Base-by-base conservation (phyloP, 2,113 vertebrate species). In the Poeciliopsis prolifica region DNA sequence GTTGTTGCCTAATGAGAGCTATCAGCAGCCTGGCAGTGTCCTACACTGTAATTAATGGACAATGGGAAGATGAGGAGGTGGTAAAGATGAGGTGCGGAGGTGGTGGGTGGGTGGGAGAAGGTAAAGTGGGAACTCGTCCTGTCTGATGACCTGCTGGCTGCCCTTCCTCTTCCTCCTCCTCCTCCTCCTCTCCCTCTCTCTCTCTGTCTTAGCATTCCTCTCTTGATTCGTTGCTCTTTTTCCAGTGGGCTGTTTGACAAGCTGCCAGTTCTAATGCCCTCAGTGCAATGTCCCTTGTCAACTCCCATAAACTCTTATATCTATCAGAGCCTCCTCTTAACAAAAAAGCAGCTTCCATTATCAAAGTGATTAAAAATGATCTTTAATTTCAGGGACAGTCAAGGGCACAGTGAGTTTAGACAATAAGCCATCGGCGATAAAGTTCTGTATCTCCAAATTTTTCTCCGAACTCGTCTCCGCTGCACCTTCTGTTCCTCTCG, bases 221-320 rank as follows among this genome's bases (percentile, higher is more conserved):
- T 81, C 81, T 80, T 66, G 77, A 88, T 86, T 88, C 84, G 78
- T 88, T 92, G 89, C 90, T 94, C 90, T 90, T 93, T 93, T 91
- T 91, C 86, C 86, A 91, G 83, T 84, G 87, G 85, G 89, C 88
- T 93, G 91, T 94, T 93, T 95, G 94, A 94, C 93, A 93, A 88
- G 87, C 88, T 93, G 94, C 94, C 94, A 94, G 92, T 93, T 94
- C 85, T 90, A 92, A 94, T 94, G 91, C 88, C 86, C 86, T 90
- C 86, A 86, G 87, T 88, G 86, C 91, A 94, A 94, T 94, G 92
- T 89, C 89, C 90, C 93, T 89, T 95, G 94, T 94, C 94, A 92
- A 85, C 87, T 95, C 86, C 85, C 81, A 94, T 94, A 92, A 94
- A 91, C 82, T 85, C 86, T 85, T 87, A 86, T 88, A 94, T 95